Base-by-base conservation (phyloP, 2,888 invertebrate genomes). In the Himalopsyche kuldschensis region DNA sequence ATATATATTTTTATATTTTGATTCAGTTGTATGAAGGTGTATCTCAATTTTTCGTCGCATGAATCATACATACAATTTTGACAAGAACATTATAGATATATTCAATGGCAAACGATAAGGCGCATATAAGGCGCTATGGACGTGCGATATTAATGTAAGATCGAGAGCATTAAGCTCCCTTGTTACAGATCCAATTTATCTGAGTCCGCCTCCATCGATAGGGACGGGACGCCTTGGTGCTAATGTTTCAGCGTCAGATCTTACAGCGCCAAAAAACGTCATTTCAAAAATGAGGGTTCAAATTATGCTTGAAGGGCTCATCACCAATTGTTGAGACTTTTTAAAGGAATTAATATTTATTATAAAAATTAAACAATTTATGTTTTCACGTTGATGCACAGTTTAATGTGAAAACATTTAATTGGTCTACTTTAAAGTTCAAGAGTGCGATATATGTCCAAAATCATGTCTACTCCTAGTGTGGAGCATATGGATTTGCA, bases 81-180 rank as follows among this genome's bases (percentile, higher is more conserved):
- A 55, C 55, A 55, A 20, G 55, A 55, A 55, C 55, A 55, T 55
- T 55, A 55, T 20, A 55, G 55, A n/a, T 55, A 20, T 24, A 20
- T 20, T 55, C 6, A 55, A 55, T 20, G 6, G 24, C 1, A 10
- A 55, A 6, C 55, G 55, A 55, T 55, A 55, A 55, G 55, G 55
- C 6, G 55, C 55, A 55, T 55, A 55, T 55, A 55, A 55, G 55
- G 55, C 20, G 55, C 55, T n/a, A 55, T 55, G 55, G 55, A 55
- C 55, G 82, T 55, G 78, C 79, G 82, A 82, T 79, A 82, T 82
- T 78, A 82, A 82, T 55, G 78, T 79, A 24, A 82, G 78, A 82
- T 82, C 63, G 82, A 82, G 82, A 82, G 82, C 82, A 82, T 47
- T 32, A 78, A 46, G 79, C 82, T 82, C 75, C 82, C 82, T 82